These are phyloP conservation scores for Agonopterix subpropinquella DNA, from an alignment of 2,888 invertebrate genomes.

Conservation along the genomic window DNA sequence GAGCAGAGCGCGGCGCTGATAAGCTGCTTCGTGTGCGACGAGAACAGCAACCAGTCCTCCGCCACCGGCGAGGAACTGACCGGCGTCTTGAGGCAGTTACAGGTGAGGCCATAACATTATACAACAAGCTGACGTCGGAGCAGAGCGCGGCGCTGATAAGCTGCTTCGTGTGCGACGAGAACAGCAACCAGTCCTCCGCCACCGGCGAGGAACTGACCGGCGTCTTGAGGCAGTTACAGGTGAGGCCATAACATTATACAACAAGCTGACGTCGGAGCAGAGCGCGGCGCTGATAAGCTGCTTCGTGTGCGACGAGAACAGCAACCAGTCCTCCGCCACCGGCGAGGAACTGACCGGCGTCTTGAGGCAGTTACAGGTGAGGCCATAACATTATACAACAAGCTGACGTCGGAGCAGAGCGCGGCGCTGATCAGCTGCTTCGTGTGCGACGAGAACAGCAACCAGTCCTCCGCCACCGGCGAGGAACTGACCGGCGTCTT, in stretches of 20 bases:
- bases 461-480: constrained; percentile 83
- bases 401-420: constrained; percentile 86
- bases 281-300: constrained; percentile 91
- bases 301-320: constrained; percentile 95
- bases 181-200: constrained; percentile 84
- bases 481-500: constrained; percentile 93
- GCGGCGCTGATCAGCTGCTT: constrained; percentile 94
- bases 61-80: constrained; percentile 89
- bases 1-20: constrained; percentile 90
- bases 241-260: constrained; percentile 67
- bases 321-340: constrained; percentile 83
- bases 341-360: constrained; percentile 93
- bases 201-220: constrained; percentile 91
- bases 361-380: constrained; percentile 90
- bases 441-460: constrained; percentile 94
- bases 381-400: constrained; percentile 74
- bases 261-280: constrained; percentile 86
- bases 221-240: constrained; percentile 93
- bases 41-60: constrained; percentile 88
- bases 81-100: constrained; percentile 92
- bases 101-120: constrained; percentile 74
- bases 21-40: constrained; percentile 95
- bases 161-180: constrained; percentile 96
- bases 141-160: constrained; percentile 92
- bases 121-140: constrained; percentile 85